These are phyloP conservation scores for Eurytoma californica DNA, from an alignment of 2,888 invertebrate genomes.

Conservation along the genomic window DNA sequence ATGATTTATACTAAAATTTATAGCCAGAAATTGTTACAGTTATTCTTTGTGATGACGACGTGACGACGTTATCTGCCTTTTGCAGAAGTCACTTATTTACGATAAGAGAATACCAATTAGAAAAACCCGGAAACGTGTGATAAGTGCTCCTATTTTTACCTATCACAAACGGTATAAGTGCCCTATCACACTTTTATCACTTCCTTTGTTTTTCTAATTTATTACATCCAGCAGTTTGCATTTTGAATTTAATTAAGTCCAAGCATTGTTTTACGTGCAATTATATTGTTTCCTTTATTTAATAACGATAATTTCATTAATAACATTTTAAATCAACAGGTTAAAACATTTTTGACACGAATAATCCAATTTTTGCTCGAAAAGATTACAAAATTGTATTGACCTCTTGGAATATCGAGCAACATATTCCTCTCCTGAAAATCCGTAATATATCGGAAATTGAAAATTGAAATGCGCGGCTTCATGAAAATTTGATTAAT, in stretches of 20 bases:
- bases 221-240: no score
- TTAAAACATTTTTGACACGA: no score
- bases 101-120: background rate
- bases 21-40: background rate
- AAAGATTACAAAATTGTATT: no score
- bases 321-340: no score
- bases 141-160: conserved; percentile 10
- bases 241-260: conserved; percentile 4
- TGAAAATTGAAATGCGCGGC: conserved; percentile 23
- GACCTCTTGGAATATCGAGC: background rate
- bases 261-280: no score
- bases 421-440: background rate
- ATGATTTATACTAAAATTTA: background rate
- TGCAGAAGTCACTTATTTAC: background rate
- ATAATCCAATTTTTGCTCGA: no score
- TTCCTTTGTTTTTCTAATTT: no score
- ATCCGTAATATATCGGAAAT: conserved; percentile 15
- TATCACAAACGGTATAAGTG: background rate
- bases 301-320: no score
- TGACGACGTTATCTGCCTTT: no score
- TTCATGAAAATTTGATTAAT: conserved; percentile 36
- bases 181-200: no score
- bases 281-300: no score
- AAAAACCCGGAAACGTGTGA: conserved; percentile 4
- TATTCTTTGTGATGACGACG: background rate